These are phyloP conservation scores for Ichneumoninae sp. DNA, from an alignment of 2,888 invertebrate genomes.

Conservation along the genomic window DNA sequence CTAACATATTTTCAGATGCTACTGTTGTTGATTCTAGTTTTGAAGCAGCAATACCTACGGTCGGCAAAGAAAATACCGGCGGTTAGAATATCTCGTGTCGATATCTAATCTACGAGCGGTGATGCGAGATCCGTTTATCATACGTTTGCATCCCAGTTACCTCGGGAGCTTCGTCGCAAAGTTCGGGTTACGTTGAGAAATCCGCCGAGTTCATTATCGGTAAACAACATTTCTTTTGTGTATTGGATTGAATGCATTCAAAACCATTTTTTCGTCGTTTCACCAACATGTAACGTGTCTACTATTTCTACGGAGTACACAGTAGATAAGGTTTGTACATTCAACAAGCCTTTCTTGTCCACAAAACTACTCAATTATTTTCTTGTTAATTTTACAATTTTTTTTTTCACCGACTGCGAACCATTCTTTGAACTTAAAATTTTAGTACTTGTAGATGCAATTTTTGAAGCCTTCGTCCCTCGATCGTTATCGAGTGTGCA, in stretches of 20 bases:
- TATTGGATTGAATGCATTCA: background rate
- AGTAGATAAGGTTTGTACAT: background rate
- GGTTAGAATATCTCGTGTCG: background rate
- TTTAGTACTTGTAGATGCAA: too few species aligned
- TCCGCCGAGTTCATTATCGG: too few species aligned
- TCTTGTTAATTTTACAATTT: background rate
- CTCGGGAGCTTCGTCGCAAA: background rate
- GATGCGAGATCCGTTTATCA: background rate
- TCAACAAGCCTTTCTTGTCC: background rate
- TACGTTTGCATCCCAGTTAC: background rate
- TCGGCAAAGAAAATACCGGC: background rate
- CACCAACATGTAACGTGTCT: background rate
- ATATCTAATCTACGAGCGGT: background rate
- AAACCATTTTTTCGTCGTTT: background rate
- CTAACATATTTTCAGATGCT: background rate
- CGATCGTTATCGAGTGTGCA: background rate
- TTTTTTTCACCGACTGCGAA: too few species aligned
- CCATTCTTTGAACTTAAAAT: too few species aligned
- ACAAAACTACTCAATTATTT: background rate
- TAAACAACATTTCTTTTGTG: background rate
- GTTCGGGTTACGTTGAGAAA: background rate
- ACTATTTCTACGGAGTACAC: background rate
- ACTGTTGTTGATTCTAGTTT: background rate
- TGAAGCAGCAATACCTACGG: background rate
- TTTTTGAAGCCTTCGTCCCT: too few species aligned